Percentiles rank a stretch among this genome's conserved stretches.
Conservation (phyloP, 37 sponge, comb jelly and placozoan species). For the Aplysina aerophoba region DNA sequence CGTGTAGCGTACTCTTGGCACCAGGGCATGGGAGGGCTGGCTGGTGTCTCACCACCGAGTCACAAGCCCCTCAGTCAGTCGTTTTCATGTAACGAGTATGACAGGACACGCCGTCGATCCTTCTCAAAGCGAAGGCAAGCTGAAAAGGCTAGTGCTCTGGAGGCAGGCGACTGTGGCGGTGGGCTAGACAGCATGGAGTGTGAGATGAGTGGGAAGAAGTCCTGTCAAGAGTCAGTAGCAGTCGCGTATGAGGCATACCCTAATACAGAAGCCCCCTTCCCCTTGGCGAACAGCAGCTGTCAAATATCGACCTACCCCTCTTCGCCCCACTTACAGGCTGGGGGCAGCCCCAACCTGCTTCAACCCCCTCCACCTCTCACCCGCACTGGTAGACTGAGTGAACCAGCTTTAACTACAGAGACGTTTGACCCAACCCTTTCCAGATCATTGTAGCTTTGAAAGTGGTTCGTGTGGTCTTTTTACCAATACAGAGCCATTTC, state of each 20-base stretch:
- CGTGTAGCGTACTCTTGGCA: slow-evolving; percentile 21
- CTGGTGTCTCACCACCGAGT: neutral
- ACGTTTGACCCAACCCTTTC: neutral
- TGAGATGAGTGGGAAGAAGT: slow-evolving; percentile 25
- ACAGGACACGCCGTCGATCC: slow-evolving; percentile 9
- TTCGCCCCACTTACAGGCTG: neutral
- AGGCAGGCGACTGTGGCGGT: neutral
- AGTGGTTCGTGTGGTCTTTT: neutral
- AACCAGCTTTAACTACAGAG: slow-evolving; percentile 5
- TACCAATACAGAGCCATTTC: neutral
- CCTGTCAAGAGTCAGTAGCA: slow-evolving; percentile 14
- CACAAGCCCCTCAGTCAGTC: slow-evolving; percentile 28
- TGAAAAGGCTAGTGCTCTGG: neutral
- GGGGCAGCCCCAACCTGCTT: neutral
- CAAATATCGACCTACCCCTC: neutral
- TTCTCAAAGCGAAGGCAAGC: neutral
- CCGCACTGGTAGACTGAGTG: slow-evolving; percentile 11
- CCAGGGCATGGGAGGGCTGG: neutral
- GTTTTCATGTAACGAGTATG: neutral
- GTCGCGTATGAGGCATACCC: no score
- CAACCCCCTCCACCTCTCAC: slow-evolving; percentile 1
- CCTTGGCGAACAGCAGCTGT: no score
- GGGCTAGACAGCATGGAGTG: slow-evolving; percentile 12
- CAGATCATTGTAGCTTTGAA: slow-evolving; percentile 7
- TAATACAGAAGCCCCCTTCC: no score